Evolutionary conservation across 2,888 invertebrate genomes (phyloP), one percentile per base, ranked within the genome.

Genomic region (Acronicta leporina): DNA sequence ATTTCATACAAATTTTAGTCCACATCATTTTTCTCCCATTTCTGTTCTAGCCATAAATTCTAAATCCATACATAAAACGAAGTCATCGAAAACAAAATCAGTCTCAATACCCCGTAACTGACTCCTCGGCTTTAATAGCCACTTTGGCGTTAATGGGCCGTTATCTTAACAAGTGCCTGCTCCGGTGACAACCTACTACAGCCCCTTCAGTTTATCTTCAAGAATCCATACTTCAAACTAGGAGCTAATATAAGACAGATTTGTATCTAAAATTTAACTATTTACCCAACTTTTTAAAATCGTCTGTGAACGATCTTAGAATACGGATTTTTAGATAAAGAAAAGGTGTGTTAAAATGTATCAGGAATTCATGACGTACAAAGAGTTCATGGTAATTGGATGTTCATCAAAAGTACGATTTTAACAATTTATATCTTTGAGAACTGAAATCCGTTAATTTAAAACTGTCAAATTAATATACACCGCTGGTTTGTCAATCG

Each of bases 151-250:
- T 79, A 79, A 79, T 77, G 67, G 72, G 45, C 50, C 70, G 76
- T 76, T 77, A 76, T 72, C 79, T 72, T 72, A 75, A 76, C 72
- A 66, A 75, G 75, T 70, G 65, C 59, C 68, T 64, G 51, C 73
- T 79, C 60, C 41, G 50, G 53, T 73, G 75, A 71, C 73, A 77
- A 68, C 64, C 63, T 75, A 67, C 77, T 73, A 75, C 68, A 50
- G 42, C 62, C 62, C 63, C 59, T 63, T 72, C 50, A 50, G 66
- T 60, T 70, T 69, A 72, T 69, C 69, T 69, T 51, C 8, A 38
- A 38, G 38, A n/a, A 43, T 45, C 50, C 27, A 45, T 30, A 2
- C 42, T 64, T 53, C 41, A n/a, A n/a, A 41, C 40, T 57, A 27
- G 35, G 41, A 59, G 38, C 43, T 47, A 69, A 69, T 54, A 48